Conservation (phyloP, 1,140 invertebrate species). For the Lineus longissimus region DNA sequence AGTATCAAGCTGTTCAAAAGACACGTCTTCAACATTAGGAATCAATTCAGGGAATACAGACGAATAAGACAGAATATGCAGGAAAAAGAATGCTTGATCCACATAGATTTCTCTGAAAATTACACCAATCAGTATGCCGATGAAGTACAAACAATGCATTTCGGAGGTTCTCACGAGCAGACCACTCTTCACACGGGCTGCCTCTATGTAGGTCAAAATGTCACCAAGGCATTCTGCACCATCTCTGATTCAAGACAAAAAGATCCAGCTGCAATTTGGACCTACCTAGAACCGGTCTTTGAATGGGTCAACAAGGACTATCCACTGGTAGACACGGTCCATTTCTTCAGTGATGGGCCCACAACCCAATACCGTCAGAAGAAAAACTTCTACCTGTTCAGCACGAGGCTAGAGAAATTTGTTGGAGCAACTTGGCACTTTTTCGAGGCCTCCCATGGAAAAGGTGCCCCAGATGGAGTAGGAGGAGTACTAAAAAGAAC, state of each 20-base stretch:
- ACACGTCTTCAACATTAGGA: constrained; percentile 19
- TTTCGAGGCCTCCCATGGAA: constrained; percentile 54
- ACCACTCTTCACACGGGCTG: constrained; percentile 22
- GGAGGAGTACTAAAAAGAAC: constrained; percentile 52
- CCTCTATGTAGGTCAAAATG: constrained; percentile 3
- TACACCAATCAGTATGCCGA: constrained; percentile 17
- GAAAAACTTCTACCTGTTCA: constrained; percentile 25
- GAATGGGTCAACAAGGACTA: constrained; percentile 13
- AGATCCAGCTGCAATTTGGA: constrained; percentile 27
- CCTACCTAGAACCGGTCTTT: constrained; percentile 25
- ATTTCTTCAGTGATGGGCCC: constrained; percentile 20
- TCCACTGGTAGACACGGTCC: constrained; percentile 8
- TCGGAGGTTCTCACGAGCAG: constrained; percentile 22
- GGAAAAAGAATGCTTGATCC: constrained; percentile 17
- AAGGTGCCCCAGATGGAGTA: constrained; percentile 54
- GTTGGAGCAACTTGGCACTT: constrained; percentile 48
- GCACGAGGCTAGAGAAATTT: constrained; percentile 19
- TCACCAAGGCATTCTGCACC: constrained; percentile 14
- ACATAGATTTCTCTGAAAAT: constrained; percentile 28
- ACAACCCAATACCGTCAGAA: constrained; percentile 21
- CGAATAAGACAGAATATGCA: constrained; percentile 13
- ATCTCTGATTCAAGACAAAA: constrained; percentile 24
- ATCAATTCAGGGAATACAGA: constrained; percentile 19
- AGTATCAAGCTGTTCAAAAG: constrained; percentile 12
- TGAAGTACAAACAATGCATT: constrained; percentile 29